Base-by-base conservation (phyloP, 2,888 invertebrate species). In the Xanthorhoe spadicearia region DNA sequence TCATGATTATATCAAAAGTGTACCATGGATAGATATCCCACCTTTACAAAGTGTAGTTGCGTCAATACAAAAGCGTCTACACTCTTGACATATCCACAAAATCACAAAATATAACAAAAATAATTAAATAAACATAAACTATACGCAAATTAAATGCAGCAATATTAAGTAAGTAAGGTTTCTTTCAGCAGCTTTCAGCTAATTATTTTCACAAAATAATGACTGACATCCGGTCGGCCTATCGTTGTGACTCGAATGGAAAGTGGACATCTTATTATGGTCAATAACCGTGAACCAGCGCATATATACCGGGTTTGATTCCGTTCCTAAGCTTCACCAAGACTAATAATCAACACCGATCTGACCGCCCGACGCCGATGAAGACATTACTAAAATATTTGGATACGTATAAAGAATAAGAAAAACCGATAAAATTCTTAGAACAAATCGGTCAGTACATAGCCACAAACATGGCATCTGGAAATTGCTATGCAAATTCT, bases 401-500 rank as follows among this genome's bases (percentile, higher is more conserved):
- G 69, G 69, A 72, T 65, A 64, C 57, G 68, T 70, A 43, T 57
- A 66, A 64, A 69, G 59, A 61, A 70, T 62, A 61, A 64, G 64
- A 60, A 61, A 66, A 66, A 66, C 74, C 74, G 73, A 74, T 67
- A 69, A 66, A 72, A 74, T 73, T 81, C 87, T 88, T 81, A 77
- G 89, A 87, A 81, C 81, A 82, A 80, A 80, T 82, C 85, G 81
- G 81, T 74, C 79, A 54, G 65, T 63, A 49, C 65, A 66, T 59
- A 64, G 67, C 68, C 64, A 59, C 60, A 17, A 57, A 49, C 68
- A 76, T 68, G 68, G 68, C 68, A 64, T 61, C 57, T 61, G 83
- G 85, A 85, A 77, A 82, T 86, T 87, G 92, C 92, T 91, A 82
- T 84, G 92, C 92, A 89, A 90, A 88, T 82, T 86, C 87, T 75